Conservation (phyloP, 2,888 invertebrate genomes). For the Serrognathus titanus region DNA sequence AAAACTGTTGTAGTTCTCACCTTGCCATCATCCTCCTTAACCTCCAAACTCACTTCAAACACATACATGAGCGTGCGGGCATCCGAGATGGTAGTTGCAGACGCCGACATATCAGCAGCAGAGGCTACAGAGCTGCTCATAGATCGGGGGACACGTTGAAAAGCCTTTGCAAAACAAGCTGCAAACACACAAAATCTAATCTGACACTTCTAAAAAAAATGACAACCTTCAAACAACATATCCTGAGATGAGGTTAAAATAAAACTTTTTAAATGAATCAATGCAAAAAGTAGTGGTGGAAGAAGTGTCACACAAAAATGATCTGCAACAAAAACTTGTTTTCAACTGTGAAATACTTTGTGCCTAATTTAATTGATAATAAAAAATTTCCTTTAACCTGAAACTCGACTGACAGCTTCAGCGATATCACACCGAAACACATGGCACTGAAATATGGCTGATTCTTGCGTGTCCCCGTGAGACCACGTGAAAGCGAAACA, state of each 20-base stretch:
- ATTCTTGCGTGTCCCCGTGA: constrained; percentile 84
- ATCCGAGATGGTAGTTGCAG: constrained; percentile 58
- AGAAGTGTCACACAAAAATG: too few relatives aligned
- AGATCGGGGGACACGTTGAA: constrained; percentile 81
- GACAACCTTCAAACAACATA: too few relatives aligned
- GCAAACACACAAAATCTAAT: constrained; percentile 23
- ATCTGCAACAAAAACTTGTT: too few relatives aligned
- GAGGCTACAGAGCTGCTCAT: constrained; percentile 75
- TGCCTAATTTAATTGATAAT: background rate
- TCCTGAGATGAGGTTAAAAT: too few relatives aligned
- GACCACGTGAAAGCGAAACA: constrained; percentile 99
- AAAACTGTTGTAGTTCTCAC: constrained; percentile 41
- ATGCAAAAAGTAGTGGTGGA: too few relatives aligned
- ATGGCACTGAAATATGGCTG: constrained; percentile 93
- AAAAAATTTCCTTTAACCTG: constrained; percentile 52
- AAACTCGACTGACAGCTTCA: constrained; percentile 82
- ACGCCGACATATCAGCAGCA: constrained; percentile 50
- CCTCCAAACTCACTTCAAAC: constrained; percentile 88
- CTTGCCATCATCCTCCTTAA: constrained; percentile 90
- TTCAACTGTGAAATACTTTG: too few relatives aligned
- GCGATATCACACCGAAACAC: constrained; percentile 94
- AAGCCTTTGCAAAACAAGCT: constrained; percentile 92
- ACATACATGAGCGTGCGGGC: constrained; percentile 71
- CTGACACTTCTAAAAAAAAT: too few relatives aligned
- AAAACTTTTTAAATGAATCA: too few relatives aligned